Evolutionary conservation across 2,113 vertebrate genomes (phyloP), one percentile per base, ranked within the genome.

Genomic region (Sebastes fasciatus): DNA sequence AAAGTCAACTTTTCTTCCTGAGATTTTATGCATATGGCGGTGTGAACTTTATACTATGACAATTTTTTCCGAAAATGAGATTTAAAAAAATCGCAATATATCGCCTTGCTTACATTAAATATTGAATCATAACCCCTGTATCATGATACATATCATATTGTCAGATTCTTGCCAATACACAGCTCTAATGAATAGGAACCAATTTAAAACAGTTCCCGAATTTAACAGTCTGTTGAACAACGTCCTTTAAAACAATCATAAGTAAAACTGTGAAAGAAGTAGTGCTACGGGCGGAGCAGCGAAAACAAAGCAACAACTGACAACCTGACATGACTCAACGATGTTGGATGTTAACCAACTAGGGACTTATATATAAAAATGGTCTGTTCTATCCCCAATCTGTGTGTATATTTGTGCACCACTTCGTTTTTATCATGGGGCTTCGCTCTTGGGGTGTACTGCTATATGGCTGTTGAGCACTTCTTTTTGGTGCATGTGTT

Each of bases 271-370:
- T 62, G 1, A 69, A 52, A 54, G 10, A 62, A 69, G n/a, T 5
- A 10, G n/a, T 17, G 48, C 21, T 19, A 61, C 43, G 0, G 3
- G 43, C 40, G 63, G 4, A 64, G 43, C 19, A 34, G 34, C 34
- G 34, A 34, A 34, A 34, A 46, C 48, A 62, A 23, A 76, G 34
- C 5, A 9, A 26, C 8, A 3, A 45, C 9, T 34, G 8, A 64
- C 51, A 62, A 40, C 1, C 12, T 1, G 11, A 48, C 17, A 51
- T 34, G 34, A 34, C 34, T 34, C 34, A 34, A 34, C 34, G 34
- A 34, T 34, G 34, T 34, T 34, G 34, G 34, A 34, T 34, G 79
- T 91, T 94, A 92, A 42, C 16, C 77, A 66, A 67, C 69, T 12
- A 63, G 40, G 76, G 83, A 88, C 52, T 63, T 74, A 13, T 48